Evolutionary conservation across 37 sponge, comb jelly and placozoan species (phyloP).

Genomic region (Amphimedon queenslandica): DNA sequence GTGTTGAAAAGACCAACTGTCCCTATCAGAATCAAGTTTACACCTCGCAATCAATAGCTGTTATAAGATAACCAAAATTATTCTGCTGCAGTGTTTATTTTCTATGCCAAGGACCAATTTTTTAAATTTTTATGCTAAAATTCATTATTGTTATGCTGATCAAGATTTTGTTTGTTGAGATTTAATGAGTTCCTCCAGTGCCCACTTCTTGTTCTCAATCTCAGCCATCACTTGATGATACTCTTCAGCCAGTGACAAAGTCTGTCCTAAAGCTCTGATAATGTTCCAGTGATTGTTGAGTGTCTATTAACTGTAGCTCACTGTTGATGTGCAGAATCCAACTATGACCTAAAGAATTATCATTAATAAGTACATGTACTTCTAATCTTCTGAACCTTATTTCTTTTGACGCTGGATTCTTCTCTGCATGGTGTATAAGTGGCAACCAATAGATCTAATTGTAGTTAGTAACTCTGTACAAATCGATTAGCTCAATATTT

Average conservation of each 20-base stretch:
- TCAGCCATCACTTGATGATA: slow-evolving; percentile 44
- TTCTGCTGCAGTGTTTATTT: no score
- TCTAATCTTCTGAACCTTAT: slow-evolving; percentile 15
- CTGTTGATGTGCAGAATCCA: slow-evolving; percentile 9
- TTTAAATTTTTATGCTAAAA: no score
- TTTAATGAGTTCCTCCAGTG: slow-evolving; percentile 46
- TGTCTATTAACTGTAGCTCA: slow-evolving; percentile 14
- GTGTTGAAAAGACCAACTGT: no score
- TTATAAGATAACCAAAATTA: no score
- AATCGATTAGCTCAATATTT: no score
- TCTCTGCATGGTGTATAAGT: slow-evolving; percentile 29
- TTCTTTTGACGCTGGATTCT: slow-evolving; percentile 18
- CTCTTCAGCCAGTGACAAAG: slow-evolving; percentile 32
- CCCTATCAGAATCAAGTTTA: no score
- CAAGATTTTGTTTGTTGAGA: neutral
- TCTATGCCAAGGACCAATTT: no score
- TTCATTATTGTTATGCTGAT: neutral
- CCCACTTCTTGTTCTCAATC: slow-evolving; percentile 77
- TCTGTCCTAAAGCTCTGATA: slow-evolving; percentile 54
- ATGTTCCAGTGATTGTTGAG: slow-evolving; percentile 17
- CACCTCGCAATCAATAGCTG: no score
- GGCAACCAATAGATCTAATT: slow-evolving; percentile 26
- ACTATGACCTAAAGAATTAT: slow-evolving; percentile 19
- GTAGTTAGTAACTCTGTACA: slow-evolving; percentile 40
- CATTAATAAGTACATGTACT: neutral